Percentiles rank a stretch among this genome's conserved stretches.
phyloP scores from a whole-genome alignment of 2,888 invertebrate species.

The Perdita meconis region DNA sequence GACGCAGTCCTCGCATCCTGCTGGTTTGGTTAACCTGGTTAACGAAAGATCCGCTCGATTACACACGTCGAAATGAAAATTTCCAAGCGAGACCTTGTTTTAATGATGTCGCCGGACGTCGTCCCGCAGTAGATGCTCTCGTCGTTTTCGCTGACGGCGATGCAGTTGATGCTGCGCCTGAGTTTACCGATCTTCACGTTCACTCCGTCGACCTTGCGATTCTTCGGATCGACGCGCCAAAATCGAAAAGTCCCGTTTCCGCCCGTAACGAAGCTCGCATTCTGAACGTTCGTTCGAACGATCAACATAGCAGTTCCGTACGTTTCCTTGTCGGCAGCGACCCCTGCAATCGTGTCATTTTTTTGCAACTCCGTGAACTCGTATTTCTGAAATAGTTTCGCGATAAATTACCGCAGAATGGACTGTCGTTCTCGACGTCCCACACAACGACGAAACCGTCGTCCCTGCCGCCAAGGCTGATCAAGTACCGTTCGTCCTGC shows the following conservation, averaged over 20 bases:
- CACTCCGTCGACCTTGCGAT: constrained; percentile 89
- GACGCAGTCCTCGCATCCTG: constrained; percentile 72
- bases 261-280: constrained; percentile 89
- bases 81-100: constrained; percentile 56
- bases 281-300: constrained; percentile 85
- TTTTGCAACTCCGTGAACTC: too few relatives aligned
- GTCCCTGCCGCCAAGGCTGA: constrained; percentile 95
- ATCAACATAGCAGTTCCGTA: constrained; percentile 89
- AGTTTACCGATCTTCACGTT: constrained; percentile 92
- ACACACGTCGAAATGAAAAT: not conserved
- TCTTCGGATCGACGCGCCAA: constrained; percentile 90
- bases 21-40: constrained; percentile 85
- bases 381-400: too few relatives aligned
- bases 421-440: constrained; percentile 87
- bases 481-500: constrained; percentile 91
- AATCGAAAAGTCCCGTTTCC: constrained; percentile 90
- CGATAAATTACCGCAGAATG: constrained; percentile 84
- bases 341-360: constrained; percentile 77
- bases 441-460: constrained; percentile 95
- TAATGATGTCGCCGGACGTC: constrained; percentile 90
- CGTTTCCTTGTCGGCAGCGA: constrained; percentile 87
- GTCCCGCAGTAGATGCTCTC: constrained; percentile 93
- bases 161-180: constrained; percentile 90
- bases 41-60: constrained; percentile 71
- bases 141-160: constrained; percentile 90